These are phyloP conservation scores for Rhinoptilus africanus DNA, from an alignment of 2,113 vertebrate species.

Conservation along the genomic window DNA sequence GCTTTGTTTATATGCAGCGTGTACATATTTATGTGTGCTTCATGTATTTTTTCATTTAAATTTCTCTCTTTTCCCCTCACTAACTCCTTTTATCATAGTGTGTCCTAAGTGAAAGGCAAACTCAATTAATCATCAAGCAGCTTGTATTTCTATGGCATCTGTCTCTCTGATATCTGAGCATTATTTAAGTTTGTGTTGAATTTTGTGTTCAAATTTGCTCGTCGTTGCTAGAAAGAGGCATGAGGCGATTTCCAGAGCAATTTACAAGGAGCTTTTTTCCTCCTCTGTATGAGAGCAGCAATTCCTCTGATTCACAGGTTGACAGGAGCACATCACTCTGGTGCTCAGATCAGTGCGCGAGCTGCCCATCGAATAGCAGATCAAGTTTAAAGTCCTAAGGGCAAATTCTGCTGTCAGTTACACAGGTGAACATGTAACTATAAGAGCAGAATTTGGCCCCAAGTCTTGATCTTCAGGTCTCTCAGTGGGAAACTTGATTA, in stretches of 20 bases:
- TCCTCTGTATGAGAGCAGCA: slow-evolving; percentile 46
- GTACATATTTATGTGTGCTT: slow-evolving; percentile 32
- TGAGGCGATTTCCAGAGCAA: slow-evolving; percentile 40
- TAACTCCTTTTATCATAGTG: slow-evolving; percentile 15
- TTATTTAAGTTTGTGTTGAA: slow-evolving; percentile 51
- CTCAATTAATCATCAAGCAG: slow-evolving; percentile 49
- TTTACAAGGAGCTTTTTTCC: slow-evolving; percentile 56
- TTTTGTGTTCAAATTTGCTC: slow-evolving; percentile 32
- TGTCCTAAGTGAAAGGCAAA: slow-evolving; percentile 54
- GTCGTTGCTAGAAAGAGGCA: slow-evolving; percentile 15
- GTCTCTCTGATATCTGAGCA: slow-evolving; percentile 12
- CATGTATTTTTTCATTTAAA: slow-evolving; percentile 27
- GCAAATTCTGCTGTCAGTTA: slow-evolving; percentile 71
- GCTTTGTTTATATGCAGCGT: slow-evolving; percentile 26
- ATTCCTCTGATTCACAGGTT: slow-evolving; percentile 67
- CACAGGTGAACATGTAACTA: slow-evolving; percentile 69
- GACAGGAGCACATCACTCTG: slow-evolving; percentile 69
- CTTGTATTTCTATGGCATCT: slow-evolving; percentile 38
- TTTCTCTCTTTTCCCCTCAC: slow-evolving; percentile 31
- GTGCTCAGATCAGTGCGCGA: slow-evolving; percentile 62
- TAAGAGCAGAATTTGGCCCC: slow-evolving; percentile 64
- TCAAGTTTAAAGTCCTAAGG: slow-evolving; percentile 72
- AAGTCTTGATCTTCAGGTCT: slow-evolving; percentile 64
- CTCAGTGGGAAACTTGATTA: slow-evolving; percentile 58
- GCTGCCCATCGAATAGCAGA: slow-evolving; percentile 64